A percentile compares a stretch with the other conserved stretches of the same genome.
phyloP scores from a whole-genome alignment of 2,113 vertebrate species.

The Sarotherodon lohbergeri region DNA sequence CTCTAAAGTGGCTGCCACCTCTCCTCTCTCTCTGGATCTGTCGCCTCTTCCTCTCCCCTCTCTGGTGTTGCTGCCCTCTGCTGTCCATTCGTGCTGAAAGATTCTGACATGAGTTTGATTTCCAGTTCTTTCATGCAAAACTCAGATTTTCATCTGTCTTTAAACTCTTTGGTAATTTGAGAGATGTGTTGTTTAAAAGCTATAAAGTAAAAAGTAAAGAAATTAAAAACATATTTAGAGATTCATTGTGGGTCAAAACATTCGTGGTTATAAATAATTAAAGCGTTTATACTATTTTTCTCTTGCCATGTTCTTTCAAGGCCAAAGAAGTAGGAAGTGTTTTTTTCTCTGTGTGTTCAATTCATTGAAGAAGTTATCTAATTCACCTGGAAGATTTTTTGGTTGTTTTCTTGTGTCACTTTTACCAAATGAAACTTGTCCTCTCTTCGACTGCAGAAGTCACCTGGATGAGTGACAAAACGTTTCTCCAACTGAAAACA shows the following conservation, averaged over 20 bases:
- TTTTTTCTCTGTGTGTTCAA: not conserved
- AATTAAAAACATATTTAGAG: not conserved
- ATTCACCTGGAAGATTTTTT: not conserved
- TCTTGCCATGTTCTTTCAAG: not conserved
- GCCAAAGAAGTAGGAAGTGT: not conserved
- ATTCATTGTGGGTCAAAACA: not conserved
- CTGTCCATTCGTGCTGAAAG: not conserved
- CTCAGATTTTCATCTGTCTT: not conserved
- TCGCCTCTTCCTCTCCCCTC: not conserved
- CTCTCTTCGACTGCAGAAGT: accelerated
- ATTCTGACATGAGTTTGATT: not conserved
- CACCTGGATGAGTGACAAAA: not conserved
- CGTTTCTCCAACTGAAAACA: accelerated
- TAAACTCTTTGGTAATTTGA: not conserved
- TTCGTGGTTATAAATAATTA: not conserved
- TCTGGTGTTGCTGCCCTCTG: not conserved
- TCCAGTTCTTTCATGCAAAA: not conserved
- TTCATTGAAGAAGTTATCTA: not conserved
- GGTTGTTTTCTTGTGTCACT: not conserved
- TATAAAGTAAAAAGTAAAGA: not conserved
- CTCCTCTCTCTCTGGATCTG: not conserved
- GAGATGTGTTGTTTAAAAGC: not conserved
- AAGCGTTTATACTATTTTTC: not conserved
- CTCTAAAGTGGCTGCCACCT: not conserved
- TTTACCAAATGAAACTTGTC: not conserved